These are phyloP conservation scores for Scatophagus argus DNA, from an alignment of 2,113 vertebrate species.

Conservation along the genomic window DNA sequence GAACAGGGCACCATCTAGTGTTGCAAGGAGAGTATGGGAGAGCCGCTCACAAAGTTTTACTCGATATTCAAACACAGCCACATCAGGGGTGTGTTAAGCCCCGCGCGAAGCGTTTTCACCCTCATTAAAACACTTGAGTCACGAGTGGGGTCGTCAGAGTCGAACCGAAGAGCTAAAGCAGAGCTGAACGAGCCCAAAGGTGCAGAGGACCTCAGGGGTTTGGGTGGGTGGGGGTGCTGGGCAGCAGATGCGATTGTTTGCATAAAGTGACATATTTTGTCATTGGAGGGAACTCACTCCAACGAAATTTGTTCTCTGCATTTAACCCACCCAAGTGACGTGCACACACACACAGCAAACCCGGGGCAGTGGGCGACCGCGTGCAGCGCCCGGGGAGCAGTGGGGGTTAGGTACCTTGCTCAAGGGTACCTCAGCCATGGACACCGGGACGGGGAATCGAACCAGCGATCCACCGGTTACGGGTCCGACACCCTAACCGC, in stretches of 20 bases:
- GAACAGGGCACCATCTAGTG: slow-evolving; percentile 81
- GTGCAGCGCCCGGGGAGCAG: too few species aligned
- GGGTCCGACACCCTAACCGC: too few species aligned
- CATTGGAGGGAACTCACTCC: too few species aligned
- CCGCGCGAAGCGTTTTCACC: background rate
- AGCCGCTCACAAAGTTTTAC: background rate
- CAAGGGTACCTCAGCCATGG: too few species aligned
- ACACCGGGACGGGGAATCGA: too few species aligned
- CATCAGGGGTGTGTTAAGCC: slow-evolving; percentile 16
- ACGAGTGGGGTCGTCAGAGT: background rate
- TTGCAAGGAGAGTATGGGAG: slow-evolving; percentile 61
- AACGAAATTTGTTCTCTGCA: too few species aligned
- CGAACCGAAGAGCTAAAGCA: background rate
- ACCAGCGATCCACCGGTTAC: too few species aligned
- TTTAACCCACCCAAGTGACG: too few species aligned
- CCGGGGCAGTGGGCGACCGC: too few species aligned
- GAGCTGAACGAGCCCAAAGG: slow-evolving; percentile 6
- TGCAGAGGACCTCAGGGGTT: background rate
- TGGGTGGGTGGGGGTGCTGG: background rate
- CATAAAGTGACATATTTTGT: too few species aligned
- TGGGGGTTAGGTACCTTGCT: too few species aligned
- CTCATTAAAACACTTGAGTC: background rate
- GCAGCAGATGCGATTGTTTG: slow-evolving; percentile 59
- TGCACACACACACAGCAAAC: too few species aligned
- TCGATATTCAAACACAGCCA: background rate